These are phyloP conservation scores for Lutraria lutraria DNA, from an alignment of 2,888 invertebrate species.

Conservation along the genomic window DNA sequence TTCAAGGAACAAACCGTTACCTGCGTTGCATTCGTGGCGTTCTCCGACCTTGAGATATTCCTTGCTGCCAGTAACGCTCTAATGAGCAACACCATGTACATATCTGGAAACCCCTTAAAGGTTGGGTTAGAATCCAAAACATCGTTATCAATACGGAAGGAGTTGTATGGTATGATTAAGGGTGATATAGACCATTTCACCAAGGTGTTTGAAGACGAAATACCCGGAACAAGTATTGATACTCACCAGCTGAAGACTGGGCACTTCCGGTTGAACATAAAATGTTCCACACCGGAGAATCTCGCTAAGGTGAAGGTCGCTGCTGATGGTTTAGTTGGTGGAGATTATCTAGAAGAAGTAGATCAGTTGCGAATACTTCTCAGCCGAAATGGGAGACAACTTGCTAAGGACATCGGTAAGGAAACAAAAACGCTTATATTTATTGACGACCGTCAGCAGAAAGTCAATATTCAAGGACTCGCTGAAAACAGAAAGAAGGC, in stretches of 20 bases:
- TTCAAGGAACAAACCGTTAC: slow-evolving; percentile 55
- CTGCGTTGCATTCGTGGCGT: slow-evolving; percentile 68
- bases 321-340: slow-evolving; percentile 68
- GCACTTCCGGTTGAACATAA: slow-evolving; percentile 64
- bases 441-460: slow-evolving; percentile 68
- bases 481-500: slow-evolving; percentile 48
- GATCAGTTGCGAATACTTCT: slow-evolving; percentile 54
- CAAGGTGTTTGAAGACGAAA: slow-evolving; percentile 1
- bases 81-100: neutral
- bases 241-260: slow-evolving; percentile 57
- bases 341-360: slow-evolving; percentile 64
- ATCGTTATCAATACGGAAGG: slow-evolving; percentile 53
- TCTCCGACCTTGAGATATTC: slow-evolving; percentile 71
- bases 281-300: slow-evolving; percentile 58
- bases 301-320: slow-evolving; percentile 61
- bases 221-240: slow-evolving; percentile 32
- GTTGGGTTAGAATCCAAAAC: slow-evolving; percentile 59
- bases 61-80: slow-evolving; percentile 53
- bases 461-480: slow-evolving; percentile 70
- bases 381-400: slow-evolving; percentile 62
- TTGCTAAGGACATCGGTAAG: slow-evolving; percentile 62
- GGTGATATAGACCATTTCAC: slow-evolving; percentile 59
- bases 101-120: slow-evolving; percentile 33
- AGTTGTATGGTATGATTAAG: slow-evolving; percentile 61
- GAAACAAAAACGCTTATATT: slow-evolving; percentile 59